Conservation (phyloP, 1,140 invertebrate species). For the Acromyrmex echinatior region DNA sequence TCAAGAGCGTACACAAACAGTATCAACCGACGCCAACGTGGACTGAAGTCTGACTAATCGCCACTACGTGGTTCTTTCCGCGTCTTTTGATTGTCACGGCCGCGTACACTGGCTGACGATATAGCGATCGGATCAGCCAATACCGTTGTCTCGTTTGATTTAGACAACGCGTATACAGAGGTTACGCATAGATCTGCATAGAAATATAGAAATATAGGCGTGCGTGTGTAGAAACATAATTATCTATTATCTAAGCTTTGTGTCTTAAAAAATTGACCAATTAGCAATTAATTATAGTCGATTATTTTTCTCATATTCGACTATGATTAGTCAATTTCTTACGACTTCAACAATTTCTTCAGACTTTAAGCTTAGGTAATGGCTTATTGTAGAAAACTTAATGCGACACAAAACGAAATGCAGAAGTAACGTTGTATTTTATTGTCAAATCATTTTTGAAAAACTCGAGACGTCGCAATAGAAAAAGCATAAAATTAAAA, state of each 20-base stretch:
- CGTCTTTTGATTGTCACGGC: conserved; percentile 3
- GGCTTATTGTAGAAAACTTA: too few species aligned
- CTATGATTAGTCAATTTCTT: too few species aligned
- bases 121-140: background rate
- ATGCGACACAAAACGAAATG: too few species aligned
- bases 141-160: background rate
- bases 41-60: background rate
- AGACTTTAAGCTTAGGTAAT: too few species aligned
- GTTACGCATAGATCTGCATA: background rate
- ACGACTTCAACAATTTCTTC: too few species aligned
- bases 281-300: too few species aligned
- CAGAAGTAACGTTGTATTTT: background rate
- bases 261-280: too few species aligned
- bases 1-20: background rate
- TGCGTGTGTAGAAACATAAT: background rate
- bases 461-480: background rate
- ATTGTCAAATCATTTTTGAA: background rate
- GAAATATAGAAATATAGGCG: background rate
- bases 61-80: background rate
- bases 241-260: too few species aligned
- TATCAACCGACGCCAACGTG: conserved; percentile 6
- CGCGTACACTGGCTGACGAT: background rate
- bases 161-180: background rate
- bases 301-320: too few species aligned
- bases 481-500: background rate